Evolutionary conservation across 1,140 invertebrate genomes (phyloP).

Genomic region (Drosophila sp.): DNA sequence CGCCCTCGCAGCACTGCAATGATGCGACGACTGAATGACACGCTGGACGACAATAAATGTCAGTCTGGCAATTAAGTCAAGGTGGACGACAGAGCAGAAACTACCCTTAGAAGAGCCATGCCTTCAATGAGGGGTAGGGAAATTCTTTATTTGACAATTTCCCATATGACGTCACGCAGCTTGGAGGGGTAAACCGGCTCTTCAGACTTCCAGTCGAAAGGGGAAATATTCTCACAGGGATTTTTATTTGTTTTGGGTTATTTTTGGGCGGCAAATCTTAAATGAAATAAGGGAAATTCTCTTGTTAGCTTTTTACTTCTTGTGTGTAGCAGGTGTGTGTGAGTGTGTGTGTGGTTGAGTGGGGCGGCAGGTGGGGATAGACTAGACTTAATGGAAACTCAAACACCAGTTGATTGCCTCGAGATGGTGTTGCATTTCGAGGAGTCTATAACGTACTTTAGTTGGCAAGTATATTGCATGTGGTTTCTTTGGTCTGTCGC

Average conservation of each 20-base stretch:
- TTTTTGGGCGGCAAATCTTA: constrained; percentile 52
- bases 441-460: constrained; percentile 19
- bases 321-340: constrained; percentile 21
- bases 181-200: constrained; percentile 49
- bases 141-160: constrained; percentile 7
- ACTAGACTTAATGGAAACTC: constrained; percentile 68
- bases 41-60: constrained; percentile 61
- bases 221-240: constrained; percentile 13
- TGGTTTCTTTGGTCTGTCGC: constrained; percentile 54
- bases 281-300: constrained; percentile 15
- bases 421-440: constrained; percentile 53
- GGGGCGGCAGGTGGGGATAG: constrained; percentile 10
- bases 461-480: constrained; percentile 60
- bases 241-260: constrained; percentile 67
- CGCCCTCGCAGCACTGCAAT: neutral
- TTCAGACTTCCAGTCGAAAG: constrained; percentile 18
- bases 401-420: constrained; percentile 77
- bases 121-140: constrained; percentile 10
- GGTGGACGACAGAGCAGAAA: neutral
- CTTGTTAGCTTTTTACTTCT: constrained; percentile 13
- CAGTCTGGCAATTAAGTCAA: constrained; percentile 57
- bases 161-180: constrained; percentile 46
- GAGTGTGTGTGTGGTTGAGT: constrained; percentile 11
- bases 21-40: constrained; percentile 39
- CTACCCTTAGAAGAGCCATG: neutral